Conservation (phyloP, 2,113 vertebrate genomes). For the Zeus faber region DNA sequence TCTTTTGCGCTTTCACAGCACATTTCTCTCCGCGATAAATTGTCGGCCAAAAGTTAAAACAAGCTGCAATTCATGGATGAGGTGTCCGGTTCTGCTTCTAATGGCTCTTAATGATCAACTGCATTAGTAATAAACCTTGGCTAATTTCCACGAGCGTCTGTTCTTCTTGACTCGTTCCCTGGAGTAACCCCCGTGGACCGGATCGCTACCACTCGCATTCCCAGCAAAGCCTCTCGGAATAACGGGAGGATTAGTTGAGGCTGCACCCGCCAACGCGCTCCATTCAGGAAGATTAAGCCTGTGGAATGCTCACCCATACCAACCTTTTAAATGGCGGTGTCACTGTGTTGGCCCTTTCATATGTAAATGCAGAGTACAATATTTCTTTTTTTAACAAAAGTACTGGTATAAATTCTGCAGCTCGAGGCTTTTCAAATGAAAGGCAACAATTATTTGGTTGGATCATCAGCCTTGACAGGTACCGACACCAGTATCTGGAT, state of each 20-base stretch:
- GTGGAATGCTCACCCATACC: conserved; percentile 53
- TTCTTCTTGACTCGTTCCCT: conserved; percentile 39
- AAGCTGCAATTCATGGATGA: no score
- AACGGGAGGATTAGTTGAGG: conserved; percentile 61
- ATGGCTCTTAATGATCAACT: not conserved
- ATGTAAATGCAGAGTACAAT: conserved; percentile 18
- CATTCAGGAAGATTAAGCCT: conserved; percentile 61
- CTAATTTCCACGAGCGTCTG: conserved; percentile 24
- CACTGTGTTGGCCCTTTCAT: conserved; percentile 24
- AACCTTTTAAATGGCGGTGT: conserved; percentile 34
- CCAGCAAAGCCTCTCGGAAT: conserved; percentile 64
- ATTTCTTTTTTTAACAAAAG: not conserved
- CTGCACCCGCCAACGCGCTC: conserved; percentile 48
- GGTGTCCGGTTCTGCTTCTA: no score
- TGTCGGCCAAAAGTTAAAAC: no score
- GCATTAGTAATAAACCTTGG: not conserved
- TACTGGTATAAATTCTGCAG: not conserved
- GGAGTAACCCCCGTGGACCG: conserved; percentile 30
- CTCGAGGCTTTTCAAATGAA: no score
- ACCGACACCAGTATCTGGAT: no score
- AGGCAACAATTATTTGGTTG: no score
- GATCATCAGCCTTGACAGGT: no score
- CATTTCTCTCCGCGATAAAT: no score
- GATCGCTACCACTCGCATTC: conserved; percentile 60
- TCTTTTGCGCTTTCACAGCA: no score